phyloP scores from a whole-genome alignment of 2,888 invertebrate genomes.

The Drosophila falleni region DNA sequence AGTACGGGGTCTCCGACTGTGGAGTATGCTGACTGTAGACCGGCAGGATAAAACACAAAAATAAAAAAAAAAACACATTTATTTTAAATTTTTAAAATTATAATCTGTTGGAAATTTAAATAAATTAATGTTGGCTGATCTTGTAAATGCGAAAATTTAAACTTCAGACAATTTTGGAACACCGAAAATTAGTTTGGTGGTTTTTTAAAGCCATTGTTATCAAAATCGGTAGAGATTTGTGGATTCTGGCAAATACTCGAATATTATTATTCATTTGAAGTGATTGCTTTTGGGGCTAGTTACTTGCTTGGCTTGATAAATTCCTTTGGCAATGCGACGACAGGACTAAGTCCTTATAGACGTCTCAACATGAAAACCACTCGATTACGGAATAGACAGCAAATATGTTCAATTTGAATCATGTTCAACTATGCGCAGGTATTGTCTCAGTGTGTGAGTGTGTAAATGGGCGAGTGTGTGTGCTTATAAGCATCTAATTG shows the following conservation, averaged over 20 bases:
- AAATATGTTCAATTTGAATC: slow-evolving; percentile 41
- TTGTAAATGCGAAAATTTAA: too few relatives aligned
- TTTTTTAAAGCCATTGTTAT: background rate
- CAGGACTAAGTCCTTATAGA: background rate
- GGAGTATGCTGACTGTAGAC: too few relatives aligned
- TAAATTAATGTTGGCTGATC: too few relatives aligned
- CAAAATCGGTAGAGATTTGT: background rate
- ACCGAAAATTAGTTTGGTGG: background rate
- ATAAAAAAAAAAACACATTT: too few relatives aligned
- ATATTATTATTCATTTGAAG: background rate
- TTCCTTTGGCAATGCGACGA: background rate
- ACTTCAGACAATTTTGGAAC: too few relatives aligned
- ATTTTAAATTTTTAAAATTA: too few relatives aligned
- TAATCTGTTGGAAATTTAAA: too few relatives aligned
- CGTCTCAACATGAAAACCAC: background rate
- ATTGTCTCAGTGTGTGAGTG: slow-evolving; percentile 2
- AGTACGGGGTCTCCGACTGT: too few relatives aligned
- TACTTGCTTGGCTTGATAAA: background rate
- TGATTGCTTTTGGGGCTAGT: background rate
- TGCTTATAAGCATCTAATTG: slow-evolving; percentile 60
- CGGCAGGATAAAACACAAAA: too few relatives aligned
- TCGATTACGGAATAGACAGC: slow-evolving; percentile 11
- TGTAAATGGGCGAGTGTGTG: slow-evolving; percentile 4
- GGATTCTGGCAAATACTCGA: background rate
- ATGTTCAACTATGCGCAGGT: background rate